Evolutionary conservation across 2,797 vertebrate genomes (phyloP), one percentile per base, ranked within the genome.

Genomic region (Bovichtus diacanthus): DNA sequence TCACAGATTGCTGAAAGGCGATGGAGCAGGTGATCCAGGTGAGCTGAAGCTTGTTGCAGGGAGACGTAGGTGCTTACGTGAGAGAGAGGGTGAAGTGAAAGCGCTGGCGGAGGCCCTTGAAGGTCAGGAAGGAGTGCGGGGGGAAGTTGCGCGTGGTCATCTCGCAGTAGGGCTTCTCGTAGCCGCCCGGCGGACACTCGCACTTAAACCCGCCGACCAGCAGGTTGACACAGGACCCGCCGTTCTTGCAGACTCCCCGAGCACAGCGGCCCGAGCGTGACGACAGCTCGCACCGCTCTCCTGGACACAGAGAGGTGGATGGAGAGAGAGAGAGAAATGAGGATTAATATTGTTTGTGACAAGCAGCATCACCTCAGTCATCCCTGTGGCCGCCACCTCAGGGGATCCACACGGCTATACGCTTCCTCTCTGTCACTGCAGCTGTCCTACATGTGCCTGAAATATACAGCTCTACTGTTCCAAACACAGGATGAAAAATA

Each of bases 21-120:
- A 49, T 23, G 56, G 61, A 69, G 51, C 62, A 61, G 53, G 58
- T 70, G 65, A 70, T 27, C 9, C 64, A 63, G 76, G 79, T 76
- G 83, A 81, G 62, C 23, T 53, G 70, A 46, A 21, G 80, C 62
- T 47, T 9, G 47, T n/a, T 43, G 78, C 43, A 38, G 38, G 51
- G 76, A 64, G 53, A 59, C 0, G 13, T 49, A 9, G 59, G 55
- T 53, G 91, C 97, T 98, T 94, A 99, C 97, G 95, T 96, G 84
- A 99, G 97, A 8, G 96, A 93, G 25, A 98, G 91, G 60, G 97
- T 97, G 94, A 99, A 99, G 94, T 98, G 97, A 90, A 99, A 98
- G 64, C 98, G 96, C 91, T 98, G 98, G n/a, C 96, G 96, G 34
- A 98, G 96, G 27, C 98, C 98, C 18, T 94, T 97, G 90, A 98